A percentile compares a stretch with the other conserved stretches of the same genome.
Evolutionary conservation across 2,888 invertebrate species (phyloP).

Genomic region (Rotaria socialis): DNA sequence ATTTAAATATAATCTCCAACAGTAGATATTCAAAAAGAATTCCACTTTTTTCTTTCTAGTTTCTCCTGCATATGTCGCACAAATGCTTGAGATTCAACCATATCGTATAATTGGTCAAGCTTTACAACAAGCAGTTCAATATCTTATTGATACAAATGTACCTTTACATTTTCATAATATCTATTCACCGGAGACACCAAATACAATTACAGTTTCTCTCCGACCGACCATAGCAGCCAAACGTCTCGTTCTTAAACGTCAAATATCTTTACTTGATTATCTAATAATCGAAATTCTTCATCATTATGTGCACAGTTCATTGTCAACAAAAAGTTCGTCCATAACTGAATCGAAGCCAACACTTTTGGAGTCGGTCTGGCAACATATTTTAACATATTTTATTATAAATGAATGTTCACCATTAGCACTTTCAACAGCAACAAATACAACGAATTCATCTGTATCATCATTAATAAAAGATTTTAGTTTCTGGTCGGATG

Average conservation of each 20-base stretch:
- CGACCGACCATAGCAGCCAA: not conserved
- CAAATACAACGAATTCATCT: no score
- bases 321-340: not conserved
- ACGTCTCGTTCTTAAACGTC: not conserved
- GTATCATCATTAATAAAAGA: not conserved
- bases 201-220: not conserved
- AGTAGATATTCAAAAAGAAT: no score
- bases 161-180: not conserved
- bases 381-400: slow-evolving; percentile 31
- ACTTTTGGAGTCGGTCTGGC: not conserved
- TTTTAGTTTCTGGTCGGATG: not conserved
- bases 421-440: not conserved
- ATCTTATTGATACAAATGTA: not conserved
- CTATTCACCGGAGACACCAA: not conserved
- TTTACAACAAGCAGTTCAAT: not conserved
- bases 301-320: not conserved
- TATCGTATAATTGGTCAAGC: not conserved
- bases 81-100: slow-evolving; percentile 9
- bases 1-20: no score
- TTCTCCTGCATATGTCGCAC: not conserved
- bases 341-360: not conserved
- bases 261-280: not conserved
- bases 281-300: not conserved
- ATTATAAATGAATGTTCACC: not conserved
- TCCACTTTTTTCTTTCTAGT: not conserved